A percentile compares a stretch with the other conserved stretches of the same genome.
phyloP scores from a whole-genome alignment of 2,888 invertebrate genomes.

The Leucozona laternaria region DNA sequence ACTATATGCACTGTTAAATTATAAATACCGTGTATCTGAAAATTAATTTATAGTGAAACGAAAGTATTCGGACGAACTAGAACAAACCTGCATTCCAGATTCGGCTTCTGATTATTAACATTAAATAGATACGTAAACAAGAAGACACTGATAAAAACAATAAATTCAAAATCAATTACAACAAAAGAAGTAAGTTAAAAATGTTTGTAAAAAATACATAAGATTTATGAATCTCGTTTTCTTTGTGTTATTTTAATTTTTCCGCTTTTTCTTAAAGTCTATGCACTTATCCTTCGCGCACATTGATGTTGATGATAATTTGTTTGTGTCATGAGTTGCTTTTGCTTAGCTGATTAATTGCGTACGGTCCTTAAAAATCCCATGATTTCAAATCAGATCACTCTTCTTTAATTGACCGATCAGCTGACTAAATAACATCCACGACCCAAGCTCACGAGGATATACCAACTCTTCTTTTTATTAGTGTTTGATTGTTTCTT shows the following conservation, averaged over 20 bases:
- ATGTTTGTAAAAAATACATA: background rate
- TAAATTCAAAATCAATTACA: background rate
- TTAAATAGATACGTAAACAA: background rate
- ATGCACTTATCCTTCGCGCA: background rate
- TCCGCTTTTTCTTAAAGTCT: background rate
- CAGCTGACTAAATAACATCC: constrained; percentile 1
- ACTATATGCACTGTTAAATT: background rate
- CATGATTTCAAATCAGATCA: constrained; percentile 8
- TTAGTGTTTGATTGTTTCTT: background rate
- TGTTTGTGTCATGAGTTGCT: background rate
- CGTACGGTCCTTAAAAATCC: background rate
- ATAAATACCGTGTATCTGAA: background rate
- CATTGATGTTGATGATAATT: background rate
- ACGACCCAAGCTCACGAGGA: constrained; percentile 6
- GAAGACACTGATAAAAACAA: background rate
- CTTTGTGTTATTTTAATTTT: background rate
- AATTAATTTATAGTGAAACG: background rate
- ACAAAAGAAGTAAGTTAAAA: background rate
- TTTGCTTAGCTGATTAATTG: constrained; percentile 1
- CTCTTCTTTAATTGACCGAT: constrained; percentile 5
- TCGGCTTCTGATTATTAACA: background rate
- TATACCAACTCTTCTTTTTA: background rate
- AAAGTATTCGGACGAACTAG: background rate
- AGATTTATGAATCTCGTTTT: background rate
- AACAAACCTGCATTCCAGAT: background rate